Conservation (phyloP, 2,888 invertebrate species). For the Hirtodrosophila confusa region DNA sequence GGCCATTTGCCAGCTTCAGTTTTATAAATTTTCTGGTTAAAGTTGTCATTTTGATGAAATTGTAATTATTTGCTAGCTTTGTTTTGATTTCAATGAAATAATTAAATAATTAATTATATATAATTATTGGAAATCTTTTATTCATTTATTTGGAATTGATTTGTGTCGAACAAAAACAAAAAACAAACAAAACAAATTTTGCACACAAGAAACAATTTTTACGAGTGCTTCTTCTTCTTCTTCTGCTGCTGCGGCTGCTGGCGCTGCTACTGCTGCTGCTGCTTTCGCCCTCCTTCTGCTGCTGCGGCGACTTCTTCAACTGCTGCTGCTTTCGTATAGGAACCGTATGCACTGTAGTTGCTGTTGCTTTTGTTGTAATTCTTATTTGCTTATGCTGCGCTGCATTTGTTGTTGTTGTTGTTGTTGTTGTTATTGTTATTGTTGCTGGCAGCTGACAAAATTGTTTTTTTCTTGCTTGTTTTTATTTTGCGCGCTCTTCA, state of each 20-base stretch:
- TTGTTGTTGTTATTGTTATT: constrained; percentile 23
- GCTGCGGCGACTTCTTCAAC: too few species aligned
- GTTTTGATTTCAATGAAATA: too few species aligned
- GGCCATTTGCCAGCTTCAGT: constrained; percentile 34
- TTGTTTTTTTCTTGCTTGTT: constrained; percentile 21
- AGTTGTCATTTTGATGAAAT: constrained; percentile 41
- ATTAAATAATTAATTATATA: too few species aligned
- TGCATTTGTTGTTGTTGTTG: constrained; percentile 19
- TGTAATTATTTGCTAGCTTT: too few species aligned
- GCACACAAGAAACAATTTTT: constrained; percentile 33
- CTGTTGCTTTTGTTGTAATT: constrained; percentile 33
- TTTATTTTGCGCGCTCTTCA: constrained; percentile 24
- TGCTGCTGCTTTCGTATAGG: constrained; percentile 42
- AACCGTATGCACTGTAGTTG: constrained; percentile 54
- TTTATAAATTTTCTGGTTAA: constrained; percentile 39
- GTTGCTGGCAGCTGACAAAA: constrained; percentile 38
- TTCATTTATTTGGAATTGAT: constrained; percentile 12
- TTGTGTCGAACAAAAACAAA: constrained; percentile 21
- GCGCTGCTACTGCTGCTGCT: constrained; percentile 4
- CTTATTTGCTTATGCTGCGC: constrained; percentile 36
- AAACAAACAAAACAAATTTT: constrained; percentile 48
- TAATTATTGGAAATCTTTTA: not conserved
- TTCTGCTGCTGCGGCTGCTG: constrained; percentile 2
- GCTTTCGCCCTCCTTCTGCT: constrained; percentile 3
- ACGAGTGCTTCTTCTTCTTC: constrained; percentile 2